Evolutionary conservation across 2,797 vertebrate genomes (phyloP).

Genomic region (Tokudaia muenninki): DNA sequence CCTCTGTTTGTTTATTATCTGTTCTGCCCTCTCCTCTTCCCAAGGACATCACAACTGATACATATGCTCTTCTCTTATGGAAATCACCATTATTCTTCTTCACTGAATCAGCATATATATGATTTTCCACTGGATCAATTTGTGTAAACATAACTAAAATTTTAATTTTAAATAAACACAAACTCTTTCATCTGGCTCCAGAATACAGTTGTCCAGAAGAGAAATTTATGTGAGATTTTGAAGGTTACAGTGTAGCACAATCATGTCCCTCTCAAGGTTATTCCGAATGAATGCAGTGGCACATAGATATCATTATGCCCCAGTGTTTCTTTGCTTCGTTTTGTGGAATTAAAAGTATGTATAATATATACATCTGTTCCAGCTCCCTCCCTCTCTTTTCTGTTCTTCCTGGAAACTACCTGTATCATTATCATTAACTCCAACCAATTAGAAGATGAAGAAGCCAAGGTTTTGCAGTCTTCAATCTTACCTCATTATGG

Average conservation of each 20-base stretch:
- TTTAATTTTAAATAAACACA: constrained; percentile 40
- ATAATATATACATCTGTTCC: not conserved
- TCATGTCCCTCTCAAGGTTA: not conserved
- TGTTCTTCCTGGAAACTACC: not conserved
- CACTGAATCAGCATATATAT: not conserved
- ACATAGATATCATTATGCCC: not conserved
- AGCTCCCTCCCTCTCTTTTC: not conserved
- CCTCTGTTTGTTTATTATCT: not conserved
- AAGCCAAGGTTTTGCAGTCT: not conserved
- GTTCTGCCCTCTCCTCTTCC: not conserved
- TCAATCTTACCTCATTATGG: not conserved
- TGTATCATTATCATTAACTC: not conserved
- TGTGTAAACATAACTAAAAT: not conserved
- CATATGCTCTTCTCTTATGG: not conserved
- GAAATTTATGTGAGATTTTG: not conserved
- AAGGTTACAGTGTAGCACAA: not conserved
- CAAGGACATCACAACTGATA: not conserved
- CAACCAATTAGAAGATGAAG: not conserved
- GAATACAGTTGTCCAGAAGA: not conserved
- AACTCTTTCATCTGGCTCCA: not conserved
- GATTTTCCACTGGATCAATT: not conserved
- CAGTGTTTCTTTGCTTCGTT: not conserved
- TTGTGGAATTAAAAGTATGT: not conserved
- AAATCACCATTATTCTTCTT: not conserved
- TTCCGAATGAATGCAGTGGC: not conserved